Evolutionary conservation across 2,888 invertebrate species (phyloP).

Genomic region (Pyrgus malvae): DNA sequence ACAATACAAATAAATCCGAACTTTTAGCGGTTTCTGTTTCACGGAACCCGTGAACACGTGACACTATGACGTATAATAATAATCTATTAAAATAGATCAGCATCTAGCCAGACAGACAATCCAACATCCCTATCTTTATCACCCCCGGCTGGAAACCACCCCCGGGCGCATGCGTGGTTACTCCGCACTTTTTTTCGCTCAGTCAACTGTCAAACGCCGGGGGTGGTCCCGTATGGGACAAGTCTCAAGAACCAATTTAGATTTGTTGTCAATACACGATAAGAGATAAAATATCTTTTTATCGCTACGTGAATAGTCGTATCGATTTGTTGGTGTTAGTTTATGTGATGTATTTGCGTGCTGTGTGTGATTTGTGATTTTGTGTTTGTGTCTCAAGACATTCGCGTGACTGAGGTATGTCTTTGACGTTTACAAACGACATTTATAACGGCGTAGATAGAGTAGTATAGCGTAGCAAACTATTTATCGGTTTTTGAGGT

Average conservation of each 20-base stretch:
- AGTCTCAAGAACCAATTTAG: constrained; percentile 20
- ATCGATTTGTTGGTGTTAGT: not conserved
- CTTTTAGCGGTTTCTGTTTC: no score
- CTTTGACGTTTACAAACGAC: not conserved
- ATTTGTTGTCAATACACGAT: not conserved
- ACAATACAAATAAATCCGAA: no score
- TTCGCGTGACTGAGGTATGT: constrained; percentile 1
- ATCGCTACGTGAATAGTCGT: not conserved
- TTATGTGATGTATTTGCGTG: not conserved
- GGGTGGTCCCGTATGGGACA: constrained; percentile 40
- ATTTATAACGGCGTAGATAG: no score
- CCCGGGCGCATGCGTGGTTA: constrained; percentile 51
- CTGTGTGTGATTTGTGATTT: constrained; percentile 4
- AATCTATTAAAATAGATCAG: constrained; percentile 18
- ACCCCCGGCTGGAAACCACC: constrained; percentile 30
- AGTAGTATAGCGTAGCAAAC: no score
- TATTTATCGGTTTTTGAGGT: no score
- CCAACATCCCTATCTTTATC: constrained; percentile 23
- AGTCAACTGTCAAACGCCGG: constrained; percentile 61
- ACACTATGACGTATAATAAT: not conserved
- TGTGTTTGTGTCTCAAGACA: not conserved
- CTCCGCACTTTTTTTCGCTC: constrained; percentile 36
- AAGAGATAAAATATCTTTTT: not conserved
- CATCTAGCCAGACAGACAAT: constrained; percentile 14
- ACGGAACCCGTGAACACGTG: no score